These are phyloP conservation scores for Drosophila watanabei DNA, from an alignment of 1,140 invertebrate species.

Conservation along the genomic window DNA sequence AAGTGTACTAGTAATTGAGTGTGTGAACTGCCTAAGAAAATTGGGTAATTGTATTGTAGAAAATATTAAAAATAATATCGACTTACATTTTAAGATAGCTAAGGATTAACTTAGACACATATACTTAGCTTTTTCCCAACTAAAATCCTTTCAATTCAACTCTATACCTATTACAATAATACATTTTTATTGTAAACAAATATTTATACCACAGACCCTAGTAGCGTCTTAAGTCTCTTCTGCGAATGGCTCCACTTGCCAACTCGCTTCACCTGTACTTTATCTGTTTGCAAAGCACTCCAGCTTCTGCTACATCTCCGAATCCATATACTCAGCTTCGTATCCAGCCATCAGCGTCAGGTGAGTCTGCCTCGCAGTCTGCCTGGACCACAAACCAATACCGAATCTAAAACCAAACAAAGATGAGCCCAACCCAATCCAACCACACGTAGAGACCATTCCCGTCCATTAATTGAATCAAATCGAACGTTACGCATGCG, in stretches of 20 bases:
- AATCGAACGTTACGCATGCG: slow-evolving; percentile 84
- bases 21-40: not conserved
- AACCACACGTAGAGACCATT: slow-evolving; percentile 76
- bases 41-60: not conserved
- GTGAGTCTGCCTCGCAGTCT: slow-evolving; percentile 55
- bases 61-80: not conserved
- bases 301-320: slow-evolving; percentile 36
- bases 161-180: not conserved
- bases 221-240: slow-evolving; percentile 4
- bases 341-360: slow-evolving; percentile 13
- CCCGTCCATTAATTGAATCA: slow-evolving; percentile 81
- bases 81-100: not conserved
- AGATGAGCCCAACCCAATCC: slow-evolving; percentile 35
- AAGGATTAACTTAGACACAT: not conserved
- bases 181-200: slow-evolving; percentile 15
- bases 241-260: slow-evolving; percentile 16
- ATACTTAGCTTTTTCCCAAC: not conserved
- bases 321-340: slow-evolving; percentile 9
- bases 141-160: not conserved
- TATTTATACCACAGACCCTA: slow-evolving; percentile 13
- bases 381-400: slow-evolving; percentile 30
- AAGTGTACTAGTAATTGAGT: not conserved
- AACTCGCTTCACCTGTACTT: slow-evolving; percentile 16
- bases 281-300: slow-evolving; percentile 44
- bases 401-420: slow-evolving; percentile 19